Evolutionary conservation across 2,888 invertebrate genomes (phyloP), one percentile per base, ranked within the genome.

Genomic region (Papilio gigon): DNA sequence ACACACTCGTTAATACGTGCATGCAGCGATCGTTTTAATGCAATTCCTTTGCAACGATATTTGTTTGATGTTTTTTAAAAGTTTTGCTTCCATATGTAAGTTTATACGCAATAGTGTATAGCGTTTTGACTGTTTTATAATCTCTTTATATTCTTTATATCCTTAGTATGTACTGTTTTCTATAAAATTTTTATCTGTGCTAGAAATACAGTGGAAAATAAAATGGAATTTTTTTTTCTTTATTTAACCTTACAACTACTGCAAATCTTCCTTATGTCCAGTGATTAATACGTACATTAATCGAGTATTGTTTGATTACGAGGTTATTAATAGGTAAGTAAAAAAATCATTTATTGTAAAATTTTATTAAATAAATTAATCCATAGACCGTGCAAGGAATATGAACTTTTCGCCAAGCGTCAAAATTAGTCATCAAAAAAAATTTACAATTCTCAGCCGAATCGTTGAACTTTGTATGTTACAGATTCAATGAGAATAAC

Each of bases 161-260:
- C 64, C 64, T 85, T 89, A 89, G 88, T 83, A 81, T 86, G 84
- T 88, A 89, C 86, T 88, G 87, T 90, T 90, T 89, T 88, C 76
- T 82, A 84, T 86, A 74, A 82, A 84, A 81, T 80, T 84, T 85
- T 84, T 84, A 86, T 84, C 84, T 84, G 84, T 84, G 80, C 84
- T 90, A 90, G 89, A 82, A 87, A 85, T 84, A 82, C 83, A 84
- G 83, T 87, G 85, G 85, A 83, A 76, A 81, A 81, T 81, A 80
- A 85, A 81, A 83, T 81, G 81, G 81, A 82, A 80, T 14, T 12
- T 20, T 20, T 4, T 11, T 25, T 50, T 35, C 37, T 30, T 53
- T n/a, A 53, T 25, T 53, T 53, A 20, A 53, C 53, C 64, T 50
- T 60, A 6, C 1, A 22, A 42, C 33, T 35, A 8, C 33, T 35